A percentile compares a stretch with the other conserved stretches of the same genome.
phyloP scores from a whole-genome alignment of 2,888 invertebrate species.

The Acanthoscelides obtectus region DNA sequence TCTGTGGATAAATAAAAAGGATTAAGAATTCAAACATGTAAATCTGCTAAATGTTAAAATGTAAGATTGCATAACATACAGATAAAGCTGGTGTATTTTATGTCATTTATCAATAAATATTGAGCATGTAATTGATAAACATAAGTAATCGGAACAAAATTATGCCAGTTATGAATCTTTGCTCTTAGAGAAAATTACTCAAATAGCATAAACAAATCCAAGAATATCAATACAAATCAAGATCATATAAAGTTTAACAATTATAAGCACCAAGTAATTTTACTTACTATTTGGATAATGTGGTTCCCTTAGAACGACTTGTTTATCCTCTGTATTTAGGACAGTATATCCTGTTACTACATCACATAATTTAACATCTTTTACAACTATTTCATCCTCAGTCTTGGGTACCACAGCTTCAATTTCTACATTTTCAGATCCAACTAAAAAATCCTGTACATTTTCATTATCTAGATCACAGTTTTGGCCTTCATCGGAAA shows the following conservation, averaged over 20 bases:
- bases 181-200: too few relatives aligned
- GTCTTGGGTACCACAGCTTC: background rate
- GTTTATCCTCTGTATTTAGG: background rate
- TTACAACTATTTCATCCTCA: background rate
- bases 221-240: too few relatives aligned
- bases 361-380: background rate
- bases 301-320: background rate
- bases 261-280: too few relatives aligned
- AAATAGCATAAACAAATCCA: too few relatives aligned
- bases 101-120: background rate
- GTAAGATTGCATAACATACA: background rate
- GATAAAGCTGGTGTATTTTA: background rate
- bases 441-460: background rate
- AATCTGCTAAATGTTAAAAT: background rate
- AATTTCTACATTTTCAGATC: background rate
- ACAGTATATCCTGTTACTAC: background rate
- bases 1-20: background rate
- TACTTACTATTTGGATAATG: background rate
- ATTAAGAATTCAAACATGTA: too few relatives aligned
- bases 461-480: background rate
- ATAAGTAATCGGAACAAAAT: too few relatives aligned
- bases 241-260: too few relatives aligned
- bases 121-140: background rate
- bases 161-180: too few relatives aligned
- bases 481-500: background rate